Percentiles rank a stretch among this genome's conserved stretches.
Evolutionary conservation across 2,113 vertebrate genomes (phyloP).

Genomic region (Scatophagus argus): DNA sequence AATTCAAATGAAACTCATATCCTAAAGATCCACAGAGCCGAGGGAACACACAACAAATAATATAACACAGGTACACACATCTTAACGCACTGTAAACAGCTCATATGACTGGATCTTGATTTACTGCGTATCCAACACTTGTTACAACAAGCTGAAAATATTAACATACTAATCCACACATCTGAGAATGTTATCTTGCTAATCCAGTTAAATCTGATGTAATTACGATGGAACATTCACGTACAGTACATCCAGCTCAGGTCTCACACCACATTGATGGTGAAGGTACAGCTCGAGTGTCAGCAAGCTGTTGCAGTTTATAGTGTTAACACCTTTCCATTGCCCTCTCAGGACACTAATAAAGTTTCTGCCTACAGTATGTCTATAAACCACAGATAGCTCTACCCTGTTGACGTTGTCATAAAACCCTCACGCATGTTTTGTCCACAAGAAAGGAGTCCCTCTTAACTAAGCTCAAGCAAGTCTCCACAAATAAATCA

Average conservation of each 20-base stretch:
- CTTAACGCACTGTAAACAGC: background rate
- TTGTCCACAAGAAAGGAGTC: slow-evolving; percentile 43
- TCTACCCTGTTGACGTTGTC: slow-evolving; percentile 7
- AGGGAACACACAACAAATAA: background rate
- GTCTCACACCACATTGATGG: slow-evolving; percentile 43
- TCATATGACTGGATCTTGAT: background rate
- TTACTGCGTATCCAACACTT: background rate
- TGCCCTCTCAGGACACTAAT: slow-evolving; percentile 27
- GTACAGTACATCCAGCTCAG: slow-evolving; percentile 54
- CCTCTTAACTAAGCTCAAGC: slow-evolving; percentile 19
- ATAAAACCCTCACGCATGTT: slow-evolving; percentile 51
- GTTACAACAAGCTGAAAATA: slow-evolving; percentile 51
- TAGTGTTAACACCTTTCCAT: slow-evolving; percentile 29
- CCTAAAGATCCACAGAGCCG: background rate
- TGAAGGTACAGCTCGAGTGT: slow-evolving; percentile 13
- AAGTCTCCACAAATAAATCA: slow-evolving; percentile 41
- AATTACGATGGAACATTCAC: slow-evolving; percentile 58
- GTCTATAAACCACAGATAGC: slow-evolving; percentile 53
- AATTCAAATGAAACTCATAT: background rate
- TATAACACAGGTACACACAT: background rate
- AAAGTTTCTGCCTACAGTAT: slow-evolving; percentile 18
- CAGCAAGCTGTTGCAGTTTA: slow-evolving; percentile 9
- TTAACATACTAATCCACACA: slow-evolving; percentile 59
- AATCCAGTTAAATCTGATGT: slow-evolving; percentile 68
- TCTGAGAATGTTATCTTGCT: slow-evolving; percentile 56